These are phyloP conservation scores for Paraescarpia echinospica DNA, from an alignment of 1,140 invertebrate genomes.

Conservation along the genomic window DNA sequence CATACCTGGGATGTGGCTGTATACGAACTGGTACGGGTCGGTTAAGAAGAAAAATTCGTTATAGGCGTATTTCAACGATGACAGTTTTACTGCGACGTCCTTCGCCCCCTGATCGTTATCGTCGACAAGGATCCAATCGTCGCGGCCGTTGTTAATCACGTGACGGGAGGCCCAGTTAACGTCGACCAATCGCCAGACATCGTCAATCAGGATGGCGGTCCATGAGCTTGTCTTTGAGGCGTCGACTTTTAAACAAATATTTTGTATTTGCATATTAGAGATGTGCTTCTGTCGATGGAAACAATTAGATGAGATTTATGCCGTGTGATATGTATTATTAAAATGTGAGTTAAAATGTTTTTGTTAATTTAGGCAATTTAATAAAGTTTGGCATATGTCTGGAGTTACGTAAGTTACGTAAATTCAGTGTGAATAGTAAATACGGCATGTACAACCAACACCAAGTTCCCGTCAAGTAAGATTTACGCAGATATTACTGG, in stretches of 20 bases:
- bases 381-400: too few relatives aligned
- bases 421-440: too few relatives aligned
- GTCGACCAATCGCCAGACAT: neutral
- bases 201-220: constrained; percentile 9
- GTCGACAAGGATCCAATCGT: neutral
- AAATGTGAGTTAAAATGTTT: too few relatives aligned
- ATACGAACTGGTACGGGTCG: constrained; percentile 19
- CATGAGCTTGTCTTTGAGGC: neutral
- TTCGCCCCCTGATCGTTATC: constrained; percentile 8
- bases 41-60: constrained; percentile 19
- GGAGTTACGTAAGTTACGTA: too few relatives aligned
- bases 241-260: neutral
- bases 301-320: neutral
- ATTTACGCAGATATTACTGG: too few relatives aligned
- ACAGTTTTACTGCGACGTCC: neutral
- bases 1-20: constrained; percentile 14
- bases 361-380: too few relatives aligned
- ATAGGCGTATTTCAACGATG: neutral
- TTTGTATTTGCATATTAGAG: neutral
- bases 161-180: constrained; percentile 10
- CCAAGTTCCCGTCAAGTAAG: too few relatives aligned
- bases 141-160: neutral
- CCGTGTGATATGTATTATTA: too few relatives aligned
- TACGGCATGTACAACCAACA: too few relatives aligned
- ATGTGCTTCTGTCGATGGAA: neutral